Base-by-base conservation (phyloP, 1,140 invertebrate species). In the Cardiocondyla obscurior region DNA sequence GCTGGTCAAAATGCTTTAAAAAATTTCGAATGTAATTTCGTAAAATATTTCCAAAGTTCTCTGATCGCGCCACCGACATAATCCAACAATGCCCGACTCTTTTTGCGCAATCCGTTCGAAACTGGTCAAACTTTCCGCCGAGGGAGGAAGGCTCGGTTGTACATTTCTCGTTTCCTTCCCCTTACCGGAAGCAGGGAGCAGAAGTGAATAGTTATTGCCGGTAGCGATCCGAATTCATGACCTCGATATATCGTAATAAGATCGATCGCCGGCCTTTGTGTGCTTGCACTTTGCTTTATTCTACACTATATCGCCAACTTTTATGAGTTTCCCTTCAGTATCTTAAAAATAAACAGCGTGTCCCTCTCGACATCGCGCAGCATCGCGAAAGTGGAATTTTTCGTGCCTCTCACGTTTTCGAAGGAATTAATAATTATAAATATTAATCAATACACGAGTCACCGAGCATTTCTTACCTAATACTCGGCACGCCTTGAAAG, bases 101-200 rank as follows among this genome's bases (percentile, higher is more conserved):
- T 49, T 12, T 8, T 51, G 49, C 10, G 44, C 58, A 64, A 65
- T 65, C 58, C 73, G 42, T n/a, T 49, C 30, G 60, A 53, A 77
- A 39, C 74, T 67, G 60, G 6, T 77, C 33, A 79, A 79, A 79
- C 74, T 69, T 69, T 67, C 46, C n/a, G 16, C 44, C 44, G n/a
- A 53, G 28, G 19, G 33, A 25, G 12, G n/a, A 1, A 53, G 12
- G 16, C 64, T 69, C 8, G 33, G 6, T 14, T 77, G 22, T 36
- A 55, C 72, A 42, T n/a, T 53, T 19, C 33, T 46, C 22, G 3
- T 25, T 79, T 67, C 25, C 25, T 67, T 28, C 22, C 22, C 44
- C 25, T 77, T 25, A 1, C 1, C 16, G 19, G 7, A 77, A 14
- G 53, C 33, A 51, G 30, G 30, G 67, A 28, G n/a, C 0, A 25